Percentiles rank a stretch among this genome's conserved stretches.
phyloP scores from a whole-genome alignment of 2,888 invertebrate species.

The Yponomeuta malinellus region DNA sequence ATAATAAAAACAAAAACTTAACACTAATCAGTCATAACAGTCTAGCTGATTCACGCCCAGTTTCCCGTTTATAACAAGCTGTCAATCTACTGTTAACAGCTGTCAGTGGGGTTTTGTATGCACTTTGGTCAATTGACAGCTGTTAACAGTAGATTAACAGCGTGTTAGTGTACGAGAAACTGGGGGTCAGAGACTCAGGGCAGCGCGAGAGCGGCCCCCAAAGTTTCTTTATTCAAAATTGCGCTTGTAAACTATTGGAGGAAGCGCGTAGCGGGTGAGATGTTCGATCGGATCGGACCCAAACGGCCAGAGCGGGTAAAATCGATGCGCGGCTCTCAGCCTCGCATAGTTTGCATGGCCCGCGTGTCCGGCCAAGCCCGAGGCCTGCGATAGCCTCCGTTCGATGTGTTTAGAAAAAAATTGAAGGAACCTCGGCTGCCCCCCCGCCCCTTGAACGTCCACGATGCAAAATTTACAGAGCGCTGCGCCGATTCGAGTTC shows the following conservation, averaged over 20 bases:
- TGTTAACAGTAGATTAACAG: too few relatives aligned
- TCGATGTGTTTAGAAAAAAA: conserved; percentile 43
- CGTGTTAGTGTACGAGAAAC: too few relatives aligned
- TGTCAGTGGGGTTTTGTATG: too few relatives aligned
- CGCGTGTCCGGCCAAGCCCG: conserved; percentile 32
- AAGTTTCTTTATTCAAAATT: neutral
- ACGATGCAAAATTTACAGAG: conserved; percentile 58
- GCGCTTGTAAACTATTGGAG: neutral
- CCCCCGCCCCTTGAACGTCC: conserved; percentile 39
- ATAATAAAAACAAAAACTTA: too few relatives aligned
- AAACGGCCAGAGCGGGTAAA: conserved; percentile 30
- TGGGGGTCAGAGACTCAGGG: too few relatives aligned
- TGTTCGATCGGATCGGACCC: neutral
- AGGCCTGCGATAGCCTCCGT: conserved; percentile 14
- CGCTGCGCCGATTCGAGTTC: conserved; percentile 38
- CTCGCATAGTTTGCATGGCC: conserved; percentile 73
- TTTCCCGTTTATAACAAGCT: too few relatives aligned
- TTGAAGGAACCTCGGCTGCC: conserved; percentile 38
- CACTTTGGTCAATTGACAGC: too few relatives aligned
- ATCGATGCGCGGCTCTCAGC: conserved; percentile 57
- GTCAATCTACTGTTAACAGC: too few relatives aligned
- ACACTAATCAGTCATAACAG: too few relatives aligned
- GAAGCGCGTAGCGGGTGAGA: neutral
- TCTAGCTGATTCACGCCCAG: too few relatives aligned
- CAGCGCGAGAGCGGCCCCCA: neutral